phyloP scores from a whole-genome alignment of 2,888 invertebrate genomes.

The Apodemia hepburni region DNA sequence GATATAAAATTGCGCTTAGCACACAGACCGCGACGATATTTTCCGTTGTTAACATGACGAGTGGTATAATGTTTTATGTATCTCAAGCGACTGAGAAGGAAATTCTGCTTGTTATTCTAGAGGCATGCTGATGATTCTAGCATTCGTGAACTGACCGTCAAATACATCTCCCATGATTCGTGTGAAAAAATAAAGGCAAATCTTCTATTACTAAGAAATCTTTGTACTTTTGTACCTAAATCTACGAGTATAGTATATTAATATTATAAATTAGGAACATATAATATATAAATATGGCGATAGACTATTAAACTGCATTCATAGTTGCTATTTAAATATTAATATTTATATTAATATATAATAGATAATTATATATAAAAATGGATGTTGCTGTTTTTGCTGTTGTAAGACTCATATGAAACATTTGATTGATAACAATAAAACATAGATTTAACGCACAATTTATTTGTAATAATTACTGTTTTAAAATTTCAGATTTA shows the following conservation, averaged over 20 bases:
- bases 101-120: constrained; percentile 75
- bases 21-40: constrained; percentile 60
- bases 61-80: constrained; percentile 70
- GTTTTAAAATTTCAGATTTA: neutral
- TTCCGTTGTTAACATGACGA: constrained; percentile 73
- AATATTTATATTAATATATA: too few species aligned
- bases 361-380: too few species aligned
- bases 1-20: constrained; percentile 54
- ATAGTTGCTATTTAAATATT: too few species aligned
- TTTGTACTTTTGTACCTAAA: neutral
- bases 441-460: too few species aligned
- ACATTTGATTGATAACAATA: too few species aligned
- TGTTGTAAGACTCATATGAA: too few species aligned
- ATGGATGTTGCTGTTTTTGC: too few species aligned
- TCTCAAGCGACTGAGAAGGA: constrained; percentile 63
- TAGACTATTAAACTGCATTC: too few species aligned
- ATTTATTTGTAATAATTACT: too few species aligned
- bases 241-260: too few species aligned
- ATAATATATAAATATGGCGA: too few species aligned
- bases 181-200: constrained; percentile 71
- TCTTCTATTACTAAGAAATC: constrained; percentile 28
- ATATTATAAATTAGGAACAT: too few species aligned
- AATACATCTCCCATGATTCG: constrained; percentile 62
- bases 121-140: constrained; percentile 64
- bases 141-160: constrained; percentile 65